A percentile compares a stretch with the other conserved stretches of the same genome.
Evolutionary conservation across 1,140 invertebrate genomes (phyloP).

Genomic region (Drosophila equinoxialis): DNA sequence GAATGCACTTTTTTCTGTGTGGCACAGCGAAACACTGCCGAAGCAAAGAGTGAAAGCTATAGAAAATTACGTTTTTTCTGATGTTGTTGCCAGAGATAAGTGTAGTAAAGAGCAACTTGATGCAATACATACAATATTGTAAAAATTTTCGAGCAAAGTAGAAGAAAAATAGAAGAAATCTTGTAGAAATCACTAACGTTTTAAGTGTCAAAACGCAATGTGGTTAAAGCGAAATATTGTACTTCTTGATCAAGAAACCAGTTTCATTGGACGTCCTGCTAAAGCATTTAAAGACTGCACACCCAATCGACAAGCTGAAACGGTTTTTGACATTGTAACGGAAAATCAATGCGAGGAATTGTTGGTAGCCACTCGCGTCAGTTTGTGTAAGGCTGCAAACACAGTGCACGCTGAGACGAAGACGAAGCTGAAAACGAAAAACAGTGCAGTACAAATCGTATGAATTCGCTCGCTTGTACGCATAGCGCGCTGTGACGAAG

Average conservation of each 20-base stretch:
- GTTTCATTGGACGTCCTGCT: slow-evolving; percentile 4
- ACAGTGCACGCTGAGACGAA: no score
- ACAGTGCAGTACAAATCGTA: no score
- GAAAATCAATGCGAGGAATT: slow-evolving; percentile 7
- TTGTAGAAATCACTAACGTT: slow-evolving; percentile 3
- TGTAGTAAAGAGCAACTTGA: slow-evolving; percentile 1
- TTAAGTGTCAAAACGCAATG: no score
- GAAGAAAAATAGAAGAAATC: background rate
- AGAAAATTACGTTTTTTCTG: no score
- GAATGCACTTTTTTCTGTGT: no score
- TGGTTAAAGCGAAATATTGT: slow-evolving; percentile 1
- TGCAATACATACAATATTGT: slow-evolving; percentile 5
- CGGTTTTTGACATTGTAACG: slow-evolving; percentile 4
- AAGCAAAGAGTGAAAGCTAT: no score
- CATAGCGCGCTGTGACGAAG: no score
- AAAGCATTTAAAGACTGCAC: slow-evolving; percentile 8
- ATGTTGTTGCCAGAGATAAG: background rate
- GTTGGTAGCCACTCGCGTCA: no score
- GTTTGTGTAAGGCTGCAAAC: no score
- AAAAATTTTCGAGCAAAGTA: slow-evolving; percentile 5
- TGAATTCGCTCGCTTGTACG: no score
- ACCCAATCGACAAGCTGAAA: slow-evolving; percentile 4
- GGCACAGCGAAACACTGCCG: no score
- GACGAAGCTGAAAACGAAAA: no score
- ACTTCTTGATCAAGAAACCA: slow-evolving; percentile 4